These are phyloP conservation scores for Drosophila multiciliata DNA, from an alignment of 2,888 invertebrate genomes.

Conservation along the genomic window DNA sequence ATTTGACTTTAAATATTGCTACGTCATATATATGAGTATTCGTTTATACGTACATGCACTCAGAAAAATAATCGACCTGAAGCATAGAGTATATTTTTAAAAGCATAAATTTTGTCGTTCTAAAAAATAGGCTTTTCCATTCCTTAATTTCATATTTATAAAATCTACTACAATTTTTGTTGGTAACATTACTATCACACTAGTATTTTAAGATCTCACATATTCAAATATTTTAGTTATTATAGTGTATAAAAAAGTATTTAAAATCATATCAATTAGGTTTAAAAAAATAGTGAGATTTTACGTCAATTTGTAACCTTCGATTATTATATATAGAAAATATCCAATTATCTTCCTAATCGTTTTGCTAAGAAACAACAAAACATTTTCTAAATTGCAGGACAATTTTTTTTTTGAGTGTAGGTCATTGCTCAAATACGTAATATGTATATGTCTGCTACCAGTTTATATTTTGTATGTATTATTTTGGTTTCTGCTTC, in stretches of 20 bases:
- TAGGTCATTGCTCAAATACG: neutral
- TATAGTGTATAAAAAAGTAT: neutral
- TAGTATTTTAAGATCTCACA: neutral
- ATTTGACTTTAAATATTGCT: constrained; percentile 73
- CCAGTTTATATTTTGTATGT: constrained; percentile 36
- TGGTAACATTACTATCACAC: neutral
- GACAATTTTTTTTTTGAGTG: neutral
- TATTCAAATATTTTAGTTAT: neutral
- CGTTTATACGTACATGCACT: neutral
- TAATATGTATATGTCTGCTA: constrained; percentile 9
- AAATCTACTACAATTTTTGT: neutral
- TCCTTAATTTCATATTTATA: neutral
- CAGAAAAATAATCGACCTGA: neutral
- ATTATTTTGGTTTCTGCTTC: constrained; percentile 22
- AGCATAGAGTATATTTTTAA: neutral
- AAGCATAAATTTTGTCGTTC: neutral
- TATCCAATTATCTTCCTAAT: too few relatives aligned
- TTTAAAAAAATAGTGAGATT: too few relatives aligned
- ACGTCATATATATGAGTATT: constrained; percentile 43
- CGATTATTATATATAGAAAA: too few relatives aligned
- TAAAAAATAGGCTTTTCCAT: neutral
- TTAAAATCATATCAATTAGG: too few relatives aligned
- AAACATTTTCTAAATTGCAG: neutral
- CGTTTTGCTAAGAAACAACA: too few relatives aligned
- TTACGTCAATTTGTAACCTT: too few relatives aligned